Base-by-base conservation (phyloP, 1,140 invertebrate species). In the Drosophila saltans region DNA sequence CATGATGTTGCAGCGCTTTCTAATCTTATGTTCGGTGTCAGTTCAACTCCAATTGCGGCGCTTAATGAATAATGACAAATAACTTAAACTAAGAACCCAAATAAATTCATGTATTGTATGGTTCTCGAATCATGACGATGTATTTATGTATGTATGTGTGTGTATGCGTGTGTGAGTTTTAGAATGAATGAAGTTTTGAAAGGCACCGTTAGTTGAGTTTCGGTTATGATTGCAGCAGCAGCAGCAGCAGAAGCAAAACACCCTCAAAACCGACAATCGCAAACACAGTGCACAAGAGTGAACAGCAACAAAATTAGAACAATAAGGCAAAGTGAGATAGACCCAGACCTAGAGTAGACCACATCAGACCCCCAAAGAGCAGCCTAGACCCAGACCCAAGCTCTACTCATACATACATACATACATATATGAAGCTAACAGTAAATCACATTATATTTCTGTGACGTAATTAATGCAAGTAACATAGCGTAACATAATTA, bases 391-490 rank as follows among this genome's bases (percentile, higher is more conserved):
- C 45, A 11, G 21, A 36, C 39, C 24, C 60, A 41, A 39, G 39
- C 58, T 43, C 10, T 43, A 43, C 16, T 16, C 16, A 16, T 16
- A 16, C 16, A 16, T 16, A 16, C 16, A 16, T 16, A 16, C 16
- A 16, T 16, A 16, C 16, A 16, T n/a, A n/a, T 43, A 43, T 43
- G 41, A 43, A 39, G 73, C 81, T 74, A 88, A 86, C 83, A 80
- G 83, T 86, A 86, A 86, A 88, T 88, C 82, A 82, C 79, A 86
- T 88, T 88, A 86, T 79, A 86, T 85, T 85, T 85, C 75, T 85
- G 82, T 86, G 82, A 86, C 82, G 80, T 77, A 88, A 88, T 88
- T 88, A 88, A 88, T 88, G 83, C 83, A 88, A 88, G 83, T 88
- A 88, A 88, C 83, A 82, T 77, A 88, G 83, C 83, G 83, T 88